Base-by-base conservation (phyloP, 1,140 invertebrate species). In the Drosophila lowei region DNA sequence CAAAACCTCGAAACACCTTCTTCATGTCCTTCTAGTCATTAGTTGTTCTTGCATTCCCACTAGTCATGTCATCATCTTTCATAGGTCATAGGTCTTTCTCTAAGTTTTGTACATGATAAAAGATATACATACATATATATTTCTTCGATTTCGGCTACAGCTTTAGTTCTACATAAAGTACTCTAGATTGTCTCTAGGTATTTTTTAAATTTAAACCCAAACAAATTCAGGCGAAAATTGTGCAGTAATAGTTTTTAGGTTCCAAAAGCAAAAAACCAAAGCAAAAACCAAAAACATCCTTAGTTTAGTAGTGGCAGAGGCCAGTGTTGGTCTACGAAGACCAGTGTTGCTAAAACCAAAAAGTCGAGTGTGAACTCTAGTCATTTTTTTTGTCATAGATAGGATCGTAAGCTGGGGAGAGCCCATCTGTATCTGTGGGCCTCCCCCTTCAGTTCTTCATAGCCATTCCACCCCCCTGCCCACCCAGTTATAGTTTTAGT, bases 341-440 rank as follows among this genome's bases (percentile, higher is more conserved):
- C 34, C 34, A 38, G 34, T 38, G 34, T 38, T 13, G 34, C 34
- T 38, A 38, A 38, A 4, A 38, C 34, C 21, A 41, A 43, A 74
- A 73, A 84, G 70, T 74, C 68, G 89, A 90, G 89, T 90, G 89
- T 90, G 56, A 90, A 70, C 89, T 90, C 89, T 90, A 90, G 89
- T 90, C 89, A 90, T 90, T 77, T 74, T 48, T 86, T 25, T 4
- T 25, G 23, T 25, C 34, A 38, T 38, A 38, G 11, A 13, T 38
- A 86, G 78, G 6, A 74, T 41, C 30, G 30, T 88, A 89, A 88
- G 78, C 52, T 44, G 41, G 6, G 49, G 49, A 50, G 44, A 5
- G 34, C 11, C 34, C 34, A 4, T 38, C 11, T 34, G 34, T 13
- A 38, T 38, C 11, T 38, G 34, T 13, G 34, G 34, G 34, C 43